Conservation (phyloP, 2,888 invertebrate genomes). For the Tolmerus cingulatus region DNA sequence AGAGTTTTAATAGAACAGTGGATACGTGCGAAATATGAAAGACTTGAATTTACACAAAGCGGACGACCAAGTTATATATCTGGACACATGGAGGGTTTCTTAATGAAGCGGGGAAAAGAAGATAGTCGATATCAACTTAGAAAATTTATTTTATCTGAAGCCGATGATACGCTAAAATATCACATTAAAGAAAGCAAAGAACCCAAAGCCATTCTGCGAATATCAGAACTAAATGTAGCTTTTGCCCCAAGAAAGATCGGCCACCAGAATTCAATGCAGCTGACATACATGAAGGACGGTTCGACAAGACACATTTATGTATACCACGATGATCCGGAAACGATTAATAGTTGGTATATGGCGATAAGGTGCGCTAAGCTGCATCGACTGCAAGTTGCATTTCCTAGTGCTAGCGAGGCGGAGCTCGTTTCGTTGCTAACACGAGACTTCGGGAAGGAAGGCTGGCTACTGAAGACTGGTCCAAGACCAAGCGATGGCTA, state of each 20-base stretch:
- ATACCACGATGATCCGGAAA: conserved; percentile 85
- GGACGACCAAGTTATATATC: conserved; percentile 82
- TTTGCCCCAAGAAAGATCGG: conserved; percentile 85
- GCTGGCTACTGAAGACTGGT: conserved; percentile 90
- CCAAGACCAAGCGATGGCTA: conserved; percentile 83
- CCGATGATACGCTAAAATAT: conserved; percentile 82
- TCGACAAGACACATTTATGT: conserved; percentile 87
- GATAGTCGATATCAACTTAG: conserved; percentile 83
- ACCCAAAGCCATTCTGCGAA: conserved; percentile 81
- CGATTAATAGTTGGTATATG: conserved; percentile 85
- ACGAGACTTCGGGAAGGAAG: conserved; percentile 84
- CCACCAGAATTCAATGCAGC: conserved; percentile 81
- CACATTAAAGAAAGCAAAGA: conserved; percentile 78
- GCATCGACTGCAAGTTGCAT: conserved; percentile 82
- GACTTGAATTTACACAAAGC: conserved; percentile 81
- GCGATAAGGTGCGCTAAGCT: conserved; percentile 85
- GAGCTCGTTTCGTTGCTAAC: conserved; percentile 78
- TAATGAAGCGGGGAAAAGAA: conserved; percentile 90
- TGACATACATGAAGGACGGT: conserved; percentile 85
- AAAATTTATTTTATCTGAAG: conserved; percentile 82
- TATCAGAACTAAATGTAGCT: conserved; percentile 84
- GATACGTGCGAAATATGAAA: conserved; percentile 89
- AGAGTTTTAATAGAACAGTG: conserved; percentile 90
- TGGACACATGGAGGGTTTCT: conserved; percentile 83
- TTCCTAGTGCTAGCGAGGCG: conserved; percentile 77